Percentiles rank a stretch among this genome's conserved stretches.
Evolutionary conservation across 2,888 invertebrate genomes (phyloP).

Genomic region (Pristionchus exspectatus): DNA sequence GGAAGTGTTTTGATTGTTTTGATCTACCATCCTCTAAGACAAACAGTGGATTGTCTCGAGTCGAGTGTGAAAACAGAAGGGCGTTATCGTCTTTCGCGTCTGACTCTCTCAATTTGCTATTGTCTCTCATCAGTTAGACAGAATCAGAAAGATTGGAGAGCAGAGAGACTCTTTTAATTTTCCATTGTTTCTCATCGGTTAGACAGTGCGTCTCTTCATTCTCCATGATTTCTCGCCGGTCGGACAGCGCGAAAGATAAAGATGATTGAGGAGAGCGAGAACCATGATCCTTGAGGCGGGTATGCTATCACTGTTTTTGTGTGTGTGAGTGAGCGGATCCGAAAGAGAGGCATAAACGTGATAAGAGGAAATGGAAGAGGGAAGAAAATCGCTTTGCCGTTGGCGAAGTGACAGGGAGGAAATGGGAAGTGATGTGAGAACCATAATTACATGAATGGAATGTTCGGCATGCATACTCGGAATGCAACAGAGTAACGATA

Average conservation of each 20-base stretch:
- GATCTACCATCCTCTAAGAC: background rate
- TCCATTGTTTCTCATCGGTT: background rate
- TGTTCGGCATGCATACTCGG: too few species aligned
- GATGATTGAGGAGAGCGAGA: background rate
- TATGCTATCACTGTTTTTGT: background rate
- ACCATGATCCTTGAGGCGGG: background rate
- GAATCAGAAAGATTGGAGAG: background rate
- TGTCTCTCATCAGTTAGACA: background rate
- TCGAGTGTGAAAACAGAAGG: background rate
- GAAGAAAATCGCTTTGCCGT: background rate
- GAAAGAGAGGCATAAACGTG: background rate
- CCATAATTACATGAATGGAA: too few species aligned
- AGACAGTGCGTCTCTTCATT: background rate
- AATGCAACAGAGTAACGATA: too few species aligned
- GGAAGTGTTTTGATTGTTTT: background rate
- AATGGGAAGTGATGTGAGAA: background rate
- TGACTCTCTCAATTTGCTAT: background rate
- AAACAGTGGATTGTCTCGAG: conserved; percentile 16
- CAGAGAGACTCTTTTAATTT: background rate
- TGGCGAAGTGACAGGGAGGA: background rate
- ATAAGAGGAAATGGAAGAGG: background rate
- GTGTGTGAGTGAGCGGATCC: background rate
- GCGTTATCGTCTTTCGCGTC: background rate
- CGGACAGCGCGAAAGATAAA: background rate
- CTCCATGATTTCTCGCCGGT: background rate